phyloP scores from a whole-genome alignment of 2,113 vertebrate species.

The Cyrtonyx montezumae region DNA sequence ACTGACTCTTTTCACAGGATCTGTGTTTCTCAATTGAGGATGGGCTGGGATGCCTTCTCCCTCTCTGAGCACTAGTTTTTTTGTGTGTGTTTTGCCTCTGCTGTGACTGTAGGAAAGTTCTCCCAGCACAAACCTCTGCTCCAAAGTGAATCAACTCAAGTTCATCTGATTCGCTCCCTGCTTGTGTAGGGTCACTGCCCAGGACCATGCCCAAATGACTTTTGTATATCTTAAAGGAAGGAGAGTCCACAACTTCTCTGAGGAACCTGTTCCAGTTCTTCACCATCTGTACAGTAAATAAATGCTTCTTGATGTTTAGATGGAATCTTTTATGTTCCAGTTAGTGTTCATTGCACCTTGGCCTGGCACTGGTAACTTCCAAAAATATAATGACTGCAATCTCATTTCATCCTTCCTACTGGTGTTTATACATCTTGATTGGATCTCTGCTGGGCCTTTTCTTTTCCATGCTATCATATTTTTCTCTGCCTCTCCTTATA shows the following conservation, averaged over 20 bases:
- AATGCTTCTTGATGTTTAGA: not conserved
- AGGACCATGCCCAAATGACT: not conserved
- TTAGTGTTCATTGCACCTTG: not conserved
- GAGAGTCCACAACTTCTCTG: too few species aligned
- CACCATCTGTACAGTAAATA: not conserved
- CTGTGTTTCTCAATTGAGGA: too few species aligned
- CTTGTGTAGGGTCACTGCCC: too few species aligned
- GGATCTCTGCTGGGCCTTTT: not conserved
- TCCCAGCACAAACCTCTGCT: too few species aligned
- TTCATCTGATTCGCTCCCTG: too few species aligned
- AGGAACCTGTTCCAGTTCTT: not conserved
- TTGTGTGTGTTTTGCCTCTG: too few species aligned
- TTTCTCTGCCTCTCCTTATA: too few species aligned
- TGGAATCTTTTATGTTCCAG: not conserved
- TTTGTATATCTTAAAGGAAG: not conserved
- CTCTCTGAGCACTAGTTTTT: too few species aligned
- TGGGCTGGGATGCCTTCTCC: too few species aligned
- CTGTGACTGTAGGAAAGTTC: too few species aligned
- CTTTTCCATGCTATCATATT: not conserved
- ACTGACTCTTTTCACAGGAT: too few species aligned
- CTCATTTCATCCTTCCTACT: not conserved
- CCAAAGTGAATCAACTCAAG: too few species aligned
- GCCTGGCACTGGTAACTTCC: not conserved
- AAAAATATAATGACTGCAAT: not conserved
- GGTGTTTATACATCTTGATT: not conserved